A percentile compares a stretch with the other conserved stretches of the same genome.
phyloP scores from a whole-genome alignment of 2,113 vertebrate genomes.

The Mesoclemmys tuberculata region DNA sequence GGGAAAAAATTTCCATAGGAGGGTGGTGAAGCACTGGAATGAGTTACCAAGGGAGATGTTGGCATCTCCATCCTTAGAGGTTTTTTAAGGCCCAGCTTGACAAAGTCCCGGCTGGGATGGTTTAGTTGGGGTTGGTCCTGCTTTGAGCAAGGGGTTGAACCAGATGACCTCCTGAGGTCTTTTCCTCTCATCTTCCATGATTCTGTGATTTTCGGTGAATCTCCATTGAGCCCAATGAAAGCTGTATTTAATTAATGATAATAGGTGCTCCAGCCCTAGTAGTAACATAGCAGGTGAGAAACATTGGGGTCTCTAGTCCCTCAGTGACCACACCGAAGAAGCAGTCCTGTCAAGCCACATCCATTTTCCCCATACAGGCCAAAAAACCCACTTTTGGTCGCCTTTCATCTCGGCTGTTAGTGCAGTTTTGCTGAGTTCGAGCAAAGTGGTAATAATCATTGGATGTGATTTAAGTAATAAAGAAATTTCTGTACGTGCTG shows the following conservation, averaged over 20 bases:
- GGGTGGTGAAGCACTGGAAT: too few species aligned
- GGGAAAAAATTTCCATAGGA: too few species aligned
- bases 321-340: rapidly evolving
- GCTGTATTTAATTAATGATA: neutral
- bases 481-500: conserved; percentile 48
- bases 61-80: too few species aligned
- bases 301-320: neutral
- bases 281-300: neutral
- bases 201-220: too few species aligned
- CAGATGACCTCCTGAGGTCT: too few species aligned
- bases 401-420: neutral
- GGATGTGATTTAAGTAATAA: conserved; percentile 31
- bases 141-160: too few species aligned
- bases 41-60: too few species aligned
- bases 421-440: conserved; percentile 19
- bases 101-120: too few species aligned
- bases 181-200: too few species aligned
- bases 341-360: neutral
- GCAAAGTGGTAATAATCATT: neutral
- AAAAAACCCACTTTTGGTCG: neutral
- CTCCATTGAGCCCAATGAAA: too few species aligned
- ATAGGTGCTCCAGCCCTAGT: neutral
- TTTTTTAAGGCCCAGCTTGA: too few species aligned
- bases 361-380: neutral
- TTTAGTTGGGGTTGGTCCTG: too few species aligned